Conservation (phyloP, 2,888 invertebrate genomes). For the Amphipyra berbera region DNA sequence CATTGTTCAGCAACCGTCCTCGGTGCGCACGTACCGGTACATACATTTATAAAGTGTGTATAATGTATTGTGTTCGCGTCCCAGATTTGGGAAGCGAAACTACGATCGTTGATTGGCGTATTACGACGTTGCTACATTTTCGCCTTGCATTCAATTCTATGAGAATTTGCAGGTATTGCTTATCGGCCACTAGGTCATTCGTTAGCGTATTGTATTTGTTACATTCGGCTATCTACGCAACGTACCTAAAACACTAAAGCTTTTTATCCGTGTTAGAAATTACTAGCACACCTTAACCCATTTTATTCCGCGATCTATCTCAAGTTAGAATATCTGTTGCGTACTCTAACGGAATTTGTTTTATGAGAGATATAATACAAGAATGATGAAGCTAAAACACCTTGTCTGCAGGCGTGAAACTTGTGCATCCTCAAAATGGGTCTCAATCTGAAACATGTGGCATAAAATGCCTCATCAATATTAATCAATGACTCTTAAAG, state of each 20-base stretch:
- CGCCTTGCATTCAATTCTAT: constrained; percentile 87
- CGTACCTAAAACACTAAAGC: constrained; percentile 48
- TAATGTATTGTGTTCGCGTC: constrained; percentile 79
- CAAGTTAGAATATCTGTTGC: constrained; percentile 7
- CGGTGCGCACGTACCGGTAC: constrained; percentile 74
- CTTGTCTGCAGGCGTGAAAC: not conserved
- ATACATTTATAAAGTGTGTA: constrained; percentile 68
- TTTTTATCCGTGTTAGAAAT: constrained; percentile 54
- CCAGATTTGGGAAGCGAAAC: constrained; percentile 86
- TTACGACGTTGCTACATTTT: constrained; percentile 86
- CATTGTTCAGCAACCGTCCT: constrained; percentile 75
- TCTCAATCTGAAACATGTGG: constrained; percentile 16
- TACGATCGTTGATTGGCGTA: constrained; percentile 85
- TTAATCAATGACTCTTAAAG: constrained; percentile 28
- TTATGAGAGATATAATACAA: not conserved
- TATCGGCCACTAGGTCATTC: constrained; percentile 83
- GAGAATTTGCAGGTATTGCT: constrained; percentile 84
- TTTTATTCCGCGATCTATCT: constrained; percentile 18
- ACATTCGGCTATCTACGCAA: constrained; percentile 52
- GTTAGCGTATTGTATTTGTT: constrained; percentile 69
- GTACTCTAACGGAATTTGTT: not conserved
- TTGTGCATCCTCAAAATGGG: constrained; percentile 1
- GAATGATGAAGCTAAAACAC: constrained; percentile 2
- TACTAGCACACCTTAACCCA: constrained; percentile 30
- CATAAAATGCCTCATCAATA: constrained; percentile 38